A percentile compares a stretch with the other conserved stretches of the same genome.
Conservation (phyloP, 1,140 invertebrate species). For the Dicyema japonicum region DNA sequence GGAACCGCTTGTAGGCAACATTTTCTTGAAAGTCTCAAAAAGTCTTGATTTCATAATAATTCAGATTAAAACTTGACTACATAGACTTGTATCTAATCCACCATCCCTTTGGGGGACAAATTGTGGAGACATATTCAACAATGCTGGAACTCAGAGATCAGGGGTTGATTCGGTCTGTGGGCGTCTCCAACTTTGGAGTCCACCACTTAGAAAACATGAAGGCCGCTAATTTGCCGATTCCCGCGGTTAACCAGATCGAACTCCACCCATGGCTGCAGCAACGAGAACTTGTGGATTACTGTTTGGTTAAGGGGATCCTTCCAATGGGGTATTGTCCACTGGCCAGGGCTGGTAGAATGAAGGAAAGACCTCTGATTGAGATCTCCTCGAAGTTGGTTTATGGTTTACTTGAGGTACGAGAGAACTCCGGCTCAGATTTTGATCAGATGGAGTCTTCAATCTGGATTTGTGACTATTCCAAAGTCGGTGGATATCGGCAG, state of each 20-base stretch:
- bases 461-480: slow-evolving; percentile 9
- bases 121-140: slow-evolving; percentile 9
- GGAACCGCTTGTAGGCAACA: slow-evolving; percentile 5
- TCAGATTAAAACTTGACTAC: slow-evolving; percentile 8
- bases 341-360: slow-evolving; percentile 7
- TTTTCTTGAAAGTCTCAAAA: slow-evolving; percentile 7
- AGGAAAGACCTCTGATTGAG: slow-evolving; percentile 6
- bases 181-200: slow-evolving; percentile 12
- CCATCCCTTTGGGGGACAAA: slow-evolving; percentile 7
- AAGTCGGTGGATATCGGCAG: slow-evolving; percentile 7
- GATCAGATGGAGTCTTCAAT: slow-evolving; percentile 9
- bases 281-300: slow-evolving; percentile 8
- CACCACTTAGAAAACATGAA: slow-evolving; percentile 8
- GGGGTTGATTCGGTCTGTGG: slow-evolving; percentile 10
- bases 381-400: slow-evolving; percentile 7
- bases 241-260: slow-evolving; percentile 12
- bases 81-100: slow-evolving; percentile 11
- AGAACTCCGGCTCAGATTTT: slow-evolving; percentile 7
- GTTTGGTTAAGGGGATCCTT: slow-evolving; percentile 7
- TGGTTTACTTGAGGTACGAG: slow-evolving; percentile 5
- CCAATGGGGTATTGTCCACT: slow-evolving; percentile 11
- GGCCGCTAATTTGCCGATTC: slow-evolving; percentile 7
- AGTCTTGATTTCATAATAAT: slow-evolving; percentile 5
- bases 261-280: slow-evolving; percentile 9
- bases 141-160: slow-evolving; percentile 8